Evolutionary conservation across 2,888 invertebrate species (phyloP).

Genomic region (Napeogenes sylphis): DNA sequence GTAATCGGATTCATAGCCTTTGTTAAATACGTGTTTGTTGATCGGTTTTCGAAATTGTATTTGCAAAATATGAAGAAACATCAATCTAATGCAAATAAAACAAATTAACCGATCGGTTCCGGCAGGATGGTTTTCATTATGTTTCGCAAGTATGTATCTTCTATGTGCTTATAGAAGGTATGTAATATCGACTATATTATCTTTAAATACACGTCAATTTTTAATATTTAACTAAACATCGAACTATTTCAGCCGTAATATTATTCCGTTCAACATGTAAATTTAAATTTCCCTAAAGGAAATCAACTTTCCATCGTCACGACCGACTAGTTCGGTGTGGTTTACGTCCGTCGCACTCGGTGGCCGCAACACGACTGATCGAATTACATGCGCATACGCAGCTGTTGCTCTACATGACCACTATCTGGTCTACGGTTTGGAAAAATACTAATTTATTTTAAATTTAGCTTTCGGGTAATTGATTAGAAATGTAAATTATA

Average conservation of each 20-base stretch:
- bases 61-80: not conserved
- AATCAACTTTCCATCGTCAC: constrained; percentile 52
- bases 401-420: constrained; percentile 28
- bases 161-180: too few relatives aligned
- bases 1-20: constrained; percentile 16
- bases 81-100: not conserved
- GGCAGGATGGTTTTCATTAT: too few relatives aligned
- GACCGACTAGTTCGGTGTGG: constrained; percentile 42
- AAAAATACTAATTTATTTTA: not conserved
- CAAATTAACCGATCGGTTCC: not conserved
- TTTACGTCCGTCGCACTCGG: constrained; percentile 57
- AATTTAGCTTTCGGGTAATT: constrained; percentile 12
- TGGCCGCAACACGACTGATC: constrained; percentile 51
- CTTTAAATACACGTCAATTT: too few relatives aligned
- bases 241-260: constrained; percentile 14
- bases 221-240: not conserved
- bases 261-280: constrained; percentile 14
- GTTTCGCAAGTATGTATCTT: too few relatives aligned
- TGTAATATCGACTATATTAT: too few relatives aligned
- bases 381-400: constrained; percentile 41
- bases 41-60: constrained; percentile 10
- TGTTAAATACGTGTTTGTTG: constrained; percentile 13
- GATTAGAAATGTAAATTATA: not conserved
- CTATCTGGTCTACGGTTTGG: constrained; percentile 17
- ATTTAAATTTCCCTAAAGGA: constrained; percentile 49